phyloP scores from a whole-genome alignment of 2,888 invertebrate species.

The Tuberolachnus salignus region DNA sequence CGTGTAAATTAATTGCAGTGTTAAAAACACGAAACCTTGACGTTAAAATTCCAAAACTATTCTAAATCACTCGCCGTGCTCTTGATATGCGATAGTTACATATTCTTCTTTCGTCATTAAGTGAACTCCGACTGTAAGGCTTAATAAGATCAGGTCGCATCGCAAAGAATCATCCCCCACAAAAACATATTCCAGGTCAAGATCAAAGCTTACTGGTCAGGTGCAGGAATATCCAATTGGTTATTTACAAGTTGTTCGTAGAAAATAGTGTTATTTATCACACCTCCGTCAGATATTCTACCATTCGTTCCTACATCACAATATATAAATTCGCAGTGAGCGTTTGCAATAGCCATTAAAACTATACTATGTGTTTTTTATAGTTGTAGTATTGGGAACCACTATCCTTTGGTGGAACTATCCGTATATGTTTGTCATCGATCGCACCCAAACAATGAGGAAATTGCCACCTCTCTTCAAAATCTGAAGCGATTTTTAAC shows the following conservation, averaged over 20 bases:
- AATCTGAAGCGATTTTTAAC: conserved; percentile 58
- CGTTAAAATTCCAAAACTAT: conserved; percentile 54
- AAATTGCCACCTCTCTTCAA: conserved; percentile 60
- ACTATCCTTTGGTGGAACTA: conserved; percentile 59
- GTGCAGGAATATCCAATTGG: conserved; percentile 36
- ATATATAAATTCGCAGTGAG: conserved; percentile 58
- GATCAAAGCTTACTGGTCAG: conserved; percentile 4
- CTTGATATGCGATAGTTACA: conserved; percentile 51
- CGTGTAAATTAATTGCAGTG: conserved; percentile 40
- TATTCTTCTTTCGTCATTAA: conserved; percentile 34
- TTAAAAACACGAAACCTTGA: conserved; percentile 51
- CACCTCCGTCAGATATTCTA: conserved; percentile 60
- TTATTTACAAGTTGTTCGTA: conserved; percentile 51
- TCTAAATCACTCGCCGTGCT: conserved; percentile 47
- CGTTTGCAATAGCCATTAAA: conserved; percentile 59
- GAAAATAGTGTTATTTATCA: conserved; percentile 57
- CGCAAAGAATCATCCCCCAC: conserved; percentile 48
- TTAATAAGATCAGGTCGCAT: conserved; percentile 41
- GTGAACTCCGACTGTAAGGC: conserved; percentile 25
- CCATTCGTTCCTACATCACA: conserved; percentile 59
- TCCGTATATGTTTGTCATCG: conserved; percentile 60
- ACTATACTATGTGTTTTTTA: conserved; percentile 59
- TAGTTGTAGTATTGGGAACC: conserved; percentile 60
- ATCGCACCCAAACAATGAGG: conserved; percentile 59
- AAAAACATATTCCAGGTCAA: conserved; percentile 43